Percentiles rank a stretch among this genome's conserved stretches.
phyloP scores from a whole-genome alignment of 1,140 invertebrate genomes.

The Tachypleus tridentatus region DNA sequence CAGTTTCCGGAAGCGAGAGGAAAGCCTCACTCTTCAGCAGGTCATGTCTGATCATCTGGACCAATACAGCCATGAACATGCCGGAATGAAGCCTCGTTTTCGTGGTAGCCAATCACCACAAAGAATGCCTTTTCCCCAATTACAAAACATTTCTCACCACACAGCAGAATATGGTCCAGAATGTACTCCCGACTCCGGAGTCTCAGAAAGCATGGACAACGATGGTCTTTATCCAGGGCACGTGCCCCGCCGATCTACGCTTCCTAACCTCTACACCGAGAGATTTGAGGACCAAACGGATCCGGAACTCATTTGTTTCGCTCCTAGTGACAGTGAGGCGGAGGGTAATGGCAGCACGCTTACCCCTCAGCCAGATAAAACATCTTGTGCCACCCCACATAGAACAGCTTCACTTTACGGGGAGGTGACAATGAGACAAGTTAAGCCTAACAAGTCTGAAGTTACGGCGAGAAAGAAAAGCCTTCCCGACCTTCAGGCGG shows the following conservation, averaged over 20 bases:
- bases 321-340: constrained; percentile 1
- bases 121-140: too few relatives aligned
- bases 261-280: background rate
- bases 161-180: constrained; percentile 24
- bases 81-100: background rate
- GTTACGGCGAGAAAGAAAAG: constrained; percentile 14
- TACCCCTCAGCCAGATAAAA: background rate
- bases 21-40: background rate
- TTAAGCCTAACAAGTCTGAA: background rate
- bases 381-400: background rate
- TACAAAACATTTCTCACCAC: background rate
- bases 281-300: background rate
- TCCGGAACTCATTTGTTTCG: background rate
- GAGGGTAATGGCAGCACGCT: background rate
- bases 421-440: background rate
- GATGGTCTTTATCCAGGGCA: constrained; percentile 14
- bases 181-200: constrained; percentile 36
- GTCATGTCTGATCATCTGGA: constrained; percentile 2
- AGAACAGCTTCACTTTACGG: background rate
- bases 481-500: constrained; percentile 33
- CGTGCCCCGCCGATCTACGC: constrained; percentile 6
- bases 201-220: constrained; percentile 31
- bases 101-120: too few relatives aligned
- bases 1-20: too few relatives aligned
- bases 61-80: background rate